Conservation (phyloP, 92 coral and sea anemone species). For the Paramuricea clavata region DNA sequence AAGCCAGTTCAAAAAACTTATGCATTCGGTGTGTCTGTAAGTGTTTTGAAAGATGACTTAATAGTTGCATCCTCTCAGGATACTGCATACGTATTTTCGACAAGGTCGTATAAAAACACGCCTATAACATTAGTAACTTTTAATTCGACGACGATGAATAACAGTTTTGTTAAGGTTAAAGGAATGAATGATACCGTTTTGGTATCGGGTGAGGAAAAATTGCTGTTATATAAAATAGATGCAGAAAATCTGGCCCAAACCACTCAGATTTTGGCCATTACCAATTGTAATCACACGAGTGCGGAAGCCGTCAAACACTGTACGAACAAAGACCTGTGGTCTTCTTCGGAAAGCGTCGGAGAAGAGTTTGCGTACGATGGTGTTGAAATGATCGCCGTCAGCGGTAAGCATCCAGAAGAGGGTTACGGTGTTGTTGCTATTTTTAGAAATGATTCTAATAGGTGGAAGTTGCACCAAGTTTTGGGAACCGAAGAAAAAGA, state of each 20-base stretch:
- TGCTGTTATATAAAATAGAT: constrained; percentile 56
- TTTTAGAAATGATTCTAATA: too few relatives aligned
- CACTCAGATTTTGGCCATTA: neutral
- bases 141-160: constrained; percentile 15
- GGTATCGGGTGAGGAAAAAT: constrained; percentile 49
- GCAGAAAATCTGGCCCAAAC: constrained; percentile 14
- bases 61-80: constrained; percentile 73
- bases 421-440: too few relatives aligned
- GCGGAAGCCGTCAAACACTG: constrained; percentile 41
- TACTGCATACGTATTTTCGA: constrained; percentile 75
- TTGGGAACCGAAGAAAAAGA: too few relatives aligned
- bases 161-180: constrained; percentile 44
- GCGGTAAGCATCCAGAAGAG: too few relatives aligned
- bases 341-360: too few relatives aligned
- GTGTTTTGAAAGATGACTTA: constrained; percentile 62
- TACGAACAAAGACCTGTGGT: constrained; percentile 16
- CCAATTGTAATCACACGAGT: constrained; percentile 33
- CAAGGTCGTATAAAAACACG: constrained; percentile 34
- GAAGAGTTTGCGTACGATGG: too few relatives aligned
- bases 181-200: constrained; percentile 52
- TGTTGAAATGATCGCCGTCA: too few relatives aligned
- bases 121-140: constrained; percentile 52
- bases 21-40: constrained; percentile 81
- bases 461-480: too few relatives aligned
- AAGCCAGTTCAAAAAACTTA: constrained; percentile 74